Conservation (phyloP, 1,140 invertebrate genomes). For the Cotesia chilonis region DNA sequence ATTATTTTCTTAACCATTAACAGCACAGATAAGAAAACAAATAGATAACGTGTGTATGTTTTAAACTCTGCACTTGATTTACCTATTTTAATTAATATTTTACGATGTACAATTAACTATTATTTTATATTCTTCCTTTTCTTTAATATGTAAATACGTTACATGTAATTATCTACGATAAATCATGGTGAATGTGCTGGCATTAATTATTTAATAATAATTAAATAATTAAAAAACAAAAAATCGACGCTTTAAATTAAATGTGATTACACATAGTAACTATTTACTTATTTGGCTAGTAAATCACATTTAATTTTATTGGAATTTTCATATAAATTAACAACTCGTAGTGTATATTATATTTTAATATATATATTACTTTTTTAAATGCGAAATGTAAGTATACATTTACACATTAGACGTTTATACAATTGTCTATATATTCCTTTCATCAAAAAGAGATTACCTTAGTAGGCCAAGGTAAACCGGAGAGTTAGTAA, state of each 20-base stretch:
- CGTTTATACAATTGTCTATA: conserved; percentile 30
- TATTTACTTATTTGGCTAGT: conserved; percentile 2
- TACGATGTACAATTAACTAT: not conserved
- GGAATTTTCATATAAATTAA: conserved; percentile 34
- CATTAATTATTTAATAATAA: conserved; percentile 3
- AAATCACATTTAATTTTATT: conserved; percentile 38
- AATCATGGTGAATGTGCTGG: conserved; percentile 8
- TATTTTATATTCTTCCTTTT: not conserved
- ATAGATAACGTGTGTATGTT: too few species aligned
- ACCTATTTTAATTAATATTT: conserved; percentile 27
- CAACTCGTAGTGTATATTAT: conserved; percentile 28
- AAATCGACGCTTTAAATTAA: conserved; percentile 9
- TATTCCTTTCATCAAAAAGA: not conserved
- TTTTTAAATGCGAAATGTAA: not conserved
- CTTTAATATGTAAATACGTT: not conserved
- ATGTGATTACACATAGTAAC: conserved; percentile 11
- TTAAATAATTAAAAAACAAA: conserved; percentile 12
- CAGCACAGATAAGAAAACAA: not conserved
- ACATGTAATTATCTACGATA: not conserved
- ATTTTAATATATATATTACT: conserved; percentile 27
- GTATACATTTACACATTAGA: conserved; percentile 2
- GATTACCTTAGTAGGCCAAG: conserved; percentile 19
- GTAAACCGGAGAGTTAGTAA: conserved; percentile 10
- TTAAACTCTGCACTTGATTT: not conserved
- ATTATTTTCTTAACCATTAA: conserved; percentile 9